phyloP scores from a whole-genome alignment of 23 tunicate species.

The Aplidium turbinatum region DNA sequence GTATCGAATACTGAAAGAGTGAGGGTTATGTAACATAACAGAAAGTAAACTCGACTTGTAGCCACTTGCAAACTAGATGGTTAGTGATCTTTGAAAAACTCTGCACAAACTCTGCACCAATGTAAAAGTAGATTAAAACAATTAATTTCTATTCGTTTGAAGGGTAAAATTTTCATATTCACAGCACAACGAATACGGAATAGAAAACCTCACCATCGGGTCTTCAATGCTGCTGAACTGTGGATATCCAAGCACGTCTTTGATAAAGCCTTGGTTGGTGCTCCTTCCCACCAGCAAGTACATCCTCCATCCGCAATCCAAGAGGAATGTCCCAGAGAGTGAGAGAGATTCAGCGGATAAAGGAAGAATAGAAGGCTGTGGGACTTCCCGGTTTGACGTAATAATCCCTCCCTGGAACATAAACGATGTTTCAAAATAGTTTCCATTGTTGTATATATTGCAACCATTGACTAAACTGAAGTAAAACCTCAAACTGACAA shows the following conservation, averaged over 20 bases:
- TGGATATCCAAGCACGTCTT: constrained; percentile 82
- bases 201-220: constrained; percentile 90
- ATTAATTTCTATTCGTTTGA: too few relatives aligned
- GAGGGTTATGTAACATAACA: too few relatives aligned
- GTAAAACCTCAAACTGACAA: too few relatives aligned
- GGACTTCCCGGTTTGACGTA: constrained; percentile 54
- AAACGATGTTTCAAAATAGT: neutral
- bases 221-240: constrained; percentile 86
- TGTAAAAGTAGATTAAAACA: too few relatives aligned
- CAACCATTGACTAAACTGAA: too few relatives aligned
- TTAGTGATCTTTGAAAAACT: too few relatives aligned
- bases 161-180: too few relatives aligned
- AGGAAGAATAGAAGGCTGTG: constrained; percentile 74
- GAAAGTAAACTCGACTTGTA: too few relatives aligned
- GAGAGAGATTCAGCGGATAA: constrained; percentile 77
- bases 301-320: constrained; percentile 93
- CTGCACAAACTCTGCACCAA: too few relatives aligned
- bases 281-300: constrained; percentile 67
- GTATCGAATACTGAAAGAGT: constrained; percentile 63
- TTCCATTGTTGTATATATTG: too few relatives aligned
- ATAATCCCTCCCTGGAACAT: constrained; percentile 37
- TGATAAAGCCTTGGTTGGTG: constrained; percentile 53
- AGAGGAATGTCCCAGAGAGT: constrained; percentile 56
- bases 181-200: too few relatives aligned
- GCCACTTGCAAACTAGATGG: too few relatives aligned